These are phyloP conservation scores for Chymomyza procnemis DNA, from an alignment of 2,888 invertebrate species.

Conservation along the genomic window DNA sequence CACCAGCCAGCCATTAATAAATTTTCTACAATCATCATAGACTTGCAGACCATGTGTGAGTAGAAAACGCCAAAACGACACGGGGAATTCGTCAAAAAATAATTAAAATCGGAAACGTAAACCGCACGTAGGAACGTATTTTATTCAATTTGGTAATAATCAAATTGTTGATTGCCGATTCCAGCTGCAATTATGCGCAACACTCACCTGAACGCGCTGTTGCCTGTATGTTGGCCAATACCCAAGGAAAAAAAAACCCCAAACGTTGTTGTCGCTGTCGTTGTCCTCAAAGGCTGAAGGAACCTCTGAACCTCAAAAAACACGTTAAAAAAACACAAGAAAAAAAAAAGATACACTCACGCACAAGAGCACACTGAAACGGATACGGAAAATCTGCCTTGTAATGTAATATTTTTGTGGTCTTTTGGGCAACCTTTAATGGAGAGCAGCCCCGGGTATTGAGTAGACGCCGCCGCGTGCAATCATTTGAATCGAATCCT, in stretches of 20 bases:
- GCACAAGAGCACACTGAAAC: neutral
- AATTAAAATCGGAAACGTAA: neutral
- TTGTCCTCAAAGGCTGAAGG: neutral
- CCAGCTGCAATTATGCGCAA: too few relatives aligned
- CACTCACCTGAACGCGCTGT: too few relatives aligned
- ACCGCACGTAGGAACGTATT: neutral
- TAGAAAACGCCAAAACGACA: neutral
- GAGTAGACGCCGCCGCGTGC: neutral
- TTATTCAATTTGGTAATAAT: neutral
- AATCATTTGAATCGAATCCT: neutral
- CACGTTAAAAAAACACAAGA: too few relatives aligned
- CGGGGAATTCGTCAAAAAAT: neutral
- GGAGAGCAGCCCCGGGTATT: neutral
- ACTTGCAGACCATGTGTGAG: too few relatives aligned
- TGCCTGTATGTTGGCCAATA: too few relatives aligned
- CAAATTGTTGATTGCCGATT: neutral
- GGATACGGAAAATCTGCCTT: neutral
- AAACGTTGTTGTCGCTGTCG: neutral
- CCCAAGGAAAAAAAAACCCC: too few relatives aligned
- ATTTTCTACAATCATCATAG: neutral
- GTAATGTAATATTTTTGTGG: neutral
- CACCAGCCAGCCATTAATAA: neutral
- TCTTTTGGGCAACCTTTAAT: neutral
- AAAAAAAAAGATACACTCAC: neutral
- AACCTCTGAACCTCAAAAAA: neutral